These are phyloP conservation scores for Dioctria linearis DNA, from an alignment of 2,888 invertebrate species.

Conservation along the genomic window DNA sequence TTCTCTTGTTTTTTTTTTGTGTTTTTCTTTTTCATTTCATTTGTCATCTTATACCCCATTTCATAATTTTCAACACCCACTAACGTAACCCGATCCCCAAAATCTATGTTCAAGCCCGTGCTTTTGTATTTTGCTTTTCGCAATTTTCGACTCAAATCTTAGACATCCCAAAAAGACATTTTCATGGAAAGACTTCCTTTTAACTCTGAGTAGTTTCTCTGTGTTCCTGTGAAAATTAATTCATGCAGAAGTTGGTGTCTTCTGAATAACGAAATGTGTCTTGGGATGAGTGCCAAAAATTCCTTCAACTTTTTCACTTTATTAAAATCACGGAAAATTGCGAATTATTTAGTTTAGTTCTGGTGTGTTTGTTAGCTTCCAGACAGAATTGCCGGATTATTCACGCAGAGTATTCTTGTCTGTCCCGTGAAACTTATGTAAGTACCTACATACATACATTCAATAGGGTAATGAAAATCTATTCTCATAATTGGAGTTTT, in stretches of 20 bases:
- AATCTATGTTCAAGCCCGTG: neutral
- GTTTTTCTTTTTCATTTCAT: neutral
- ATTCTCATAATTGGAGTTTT: neutral
- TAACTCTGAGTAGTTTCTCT: too few species aligned
- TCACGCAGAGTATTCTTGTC: neutral
- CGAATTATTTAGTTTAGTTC: slow-evolving; percentile 9
- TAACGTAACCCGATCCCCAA: neutral
- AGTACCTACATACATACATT: too few species aligned
- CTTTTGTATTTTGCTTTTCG: neutral
- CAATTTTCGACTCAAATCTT: neutral
- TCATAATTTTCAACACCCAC: slow-evolving; percentile 11
- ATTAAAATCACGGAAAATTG: slow-evolving; percentile 21
- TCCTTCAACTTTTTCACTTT: slow-evolving; percentile 18
- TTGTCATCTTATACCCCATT: slow-evolving; percentile 25
- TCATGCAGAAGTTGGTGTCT: slow-evolving; percentile 3
- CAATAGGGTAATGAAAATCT: neutral
- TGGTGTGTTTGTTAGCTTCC: neutral
- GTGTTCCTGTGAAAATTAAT: slow-evolving; percentile 4
- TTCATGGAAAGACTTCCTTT: neutral
- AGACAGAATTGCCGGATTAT: neutral
- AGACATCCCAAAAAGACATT: neutral
- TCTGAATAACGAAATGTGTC: slow-evolving; percentile 10
- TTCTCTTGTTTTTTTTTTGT: neutral
- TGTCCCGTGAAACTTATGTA: too few species aligned
- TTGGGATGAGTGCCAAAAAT: slow-evolving; percentile 3